Base-by-base conservation (phyloP, 1,140 invertebrate species). In the Drosophila sp. region DNA sequence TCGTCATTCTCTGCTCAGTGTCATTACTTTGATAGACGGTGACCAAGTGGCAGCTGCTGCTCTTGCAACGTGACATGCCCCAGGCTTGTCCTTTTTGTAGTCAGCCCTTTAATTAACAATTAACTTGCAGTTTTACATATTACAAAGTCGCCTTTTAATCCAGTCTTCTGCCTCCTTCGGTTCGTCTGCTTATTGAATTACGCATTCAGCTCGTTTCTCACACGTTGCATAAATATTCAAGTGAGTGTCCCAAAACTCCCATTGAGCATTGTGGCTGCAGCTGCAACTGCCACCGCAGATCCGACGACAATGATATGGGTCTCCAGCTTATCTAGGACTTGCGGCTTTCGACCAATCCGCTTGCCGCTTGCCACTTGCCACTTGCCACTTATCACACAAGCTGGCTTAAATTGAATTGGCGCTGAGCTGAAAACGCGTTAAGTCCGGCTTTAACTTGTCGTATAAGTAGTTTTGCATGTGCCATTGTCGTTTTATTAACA, bases 61-160 rank as follows among this genome's bases (percentile, higher is more conserved):
- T 29, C 16, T 25, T 32, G 51, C 65, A 40, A 76, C 76, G 76
- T 78, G 76, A 76, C 57, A 36, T 41, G 72, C 72, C 64, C 50
- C 54, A 59, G 65, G 84, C 72, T 38, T n/a, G n/a, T n/a, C n/a
- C n/a, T n/a, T 9, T 13, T 36, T 11, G n/a, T 58, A 67, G 65
- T 38, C 51, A 57, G 61, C 62, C 75, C 83, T 90, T 90, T 82
- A 90, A 90, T 90, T 90, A 90, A 90, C 80, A 90, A 90, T 90
- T 86, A 90, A 82, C 48, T 89, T 58, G 75, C 70, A 76, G 64
- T 76, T 90, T 89, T 90, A 72, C 64, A 56, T 86, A 79, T 75
- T 77, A 72, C 87, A 79, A 87, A 77, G 65, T 76, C 56, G 58
- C 46, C 63, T 63, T 72, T 75, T 72, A 78, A 72, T 76, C 76